Conservation (phyloP, 2,113 vertebrate genomes). For the Erythrocercus mccallii region DNA sequence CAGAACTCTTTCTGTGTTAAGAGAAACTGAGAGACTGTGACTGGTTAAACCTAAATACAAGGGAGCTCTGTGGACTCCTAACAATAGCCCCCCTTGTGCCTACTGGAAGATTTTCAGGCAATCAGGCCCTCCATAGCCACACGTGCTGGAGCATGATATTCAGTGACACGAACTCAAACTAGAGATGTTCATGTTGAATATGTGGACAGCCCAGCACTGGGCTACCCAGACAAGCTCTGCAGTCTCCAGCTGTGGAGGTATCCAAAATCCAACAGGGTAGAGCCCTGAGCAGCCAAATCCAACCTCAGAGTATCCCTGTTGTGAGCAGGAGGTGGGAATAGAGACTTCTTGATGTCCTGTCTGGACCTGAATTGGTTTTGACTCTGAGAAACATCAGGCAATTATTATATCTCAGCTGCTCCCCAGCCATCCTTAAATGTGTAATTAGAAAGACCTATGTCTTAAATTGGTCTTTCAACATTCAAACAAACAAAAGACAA, state of each 20-base stretch:
- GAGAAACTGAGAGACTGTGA: not conserved
- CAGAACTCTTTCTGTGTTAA: not conserved
- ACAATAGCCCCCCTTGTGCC: rapidly evolving
- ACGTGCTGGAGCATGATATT: not conserved
- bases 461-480: not conserved
- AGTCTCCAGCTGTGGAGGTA: not conserved
- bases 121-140: not conserved
- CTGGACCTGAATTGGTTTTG: not conserved
- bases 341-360: not conserved
- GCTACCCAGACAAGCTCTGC: not conserved
- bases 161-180: not conserved
- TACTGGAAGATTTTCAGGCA: not conserved
- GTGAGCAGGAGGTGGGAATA: not conserved
- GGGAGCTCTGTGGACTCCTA: not conserved
- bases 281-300: not conserved
- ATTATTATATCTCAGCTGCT: not conserved
- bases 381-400: not conserved
- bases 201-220: not conserved
- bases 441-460: not conserved
- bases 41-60: not conserved
- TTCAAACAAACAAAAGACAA: not conserved
- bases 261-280: not conserved
- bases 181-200: not conserved
- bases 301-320: not conserved
- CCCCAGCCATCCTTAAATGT: not conserved